Conservation (phyloP, 2,797 vertebrate genomes). For the Megalops cyprinoides region DNA sequence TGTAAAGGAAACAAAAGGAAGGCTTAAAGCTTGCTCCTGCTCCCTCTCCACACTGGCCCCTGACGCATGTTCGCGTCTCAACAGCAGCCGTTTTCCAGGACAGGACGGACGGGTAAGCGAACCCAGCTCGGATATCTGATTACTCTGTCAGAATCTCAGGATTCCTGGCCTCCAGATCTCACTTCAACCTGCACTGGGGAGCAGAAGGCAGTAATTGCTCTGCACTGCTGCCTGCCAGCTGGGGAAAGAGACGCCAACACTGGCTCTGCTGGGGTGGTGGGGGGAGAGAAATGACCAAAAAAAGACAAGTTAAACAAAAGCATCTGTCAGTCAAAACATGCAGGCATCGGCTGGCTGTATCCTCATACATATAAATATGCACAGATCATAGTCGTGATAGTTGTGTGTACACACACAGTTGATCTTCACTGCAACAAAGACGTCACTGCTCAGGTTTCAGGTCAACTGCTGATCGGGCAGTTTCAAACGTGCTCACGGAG, state of each 20-base stretch:
- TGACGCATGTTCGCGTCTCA: neutral
- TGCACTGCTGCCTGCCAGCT: neutral
- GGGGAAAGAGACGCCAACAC: neutral
- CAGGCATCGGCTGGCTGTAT: too few relatives aligned
- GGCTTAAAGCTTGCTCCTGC: neutral
- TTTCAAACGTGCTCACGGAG: too few relatives aligned
- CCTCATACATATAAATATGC: too few relatives aligned
- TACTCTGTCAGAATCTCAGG: neutral
- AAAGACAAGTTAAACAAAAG: neutral
- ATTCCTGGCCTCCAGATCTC: slow-evolving; percentile 1
- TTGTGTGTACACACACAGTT: too few relatives aligned
- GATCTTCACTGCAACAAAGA: too few relatives aligned
- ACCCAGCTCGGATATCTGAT: neutral
- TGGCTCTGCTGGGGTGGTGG: too few relatives aligned
- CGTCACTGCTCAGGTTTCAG: too few relatives aligned
- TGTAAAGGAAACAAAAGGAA: neutral
- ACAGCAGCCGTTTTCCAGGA: neutral
- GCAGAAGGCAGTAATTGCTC: neutral
- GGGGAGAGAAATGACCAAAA: neutral
- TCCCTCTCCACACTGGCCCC: neutral
- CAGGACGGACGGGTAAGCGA: too few relatives aligned
- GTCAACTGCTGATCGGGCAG: too few relatives aligned
- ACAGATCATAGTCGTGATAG: too few relatives aligned
- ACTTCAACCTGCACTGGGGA: neutral
- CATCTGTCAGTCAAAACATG: neutral